Evolutionary conservation across 2,797 vertebrate species (phyloP).

Genomic region (Ptychadena robeensis): DNA sequence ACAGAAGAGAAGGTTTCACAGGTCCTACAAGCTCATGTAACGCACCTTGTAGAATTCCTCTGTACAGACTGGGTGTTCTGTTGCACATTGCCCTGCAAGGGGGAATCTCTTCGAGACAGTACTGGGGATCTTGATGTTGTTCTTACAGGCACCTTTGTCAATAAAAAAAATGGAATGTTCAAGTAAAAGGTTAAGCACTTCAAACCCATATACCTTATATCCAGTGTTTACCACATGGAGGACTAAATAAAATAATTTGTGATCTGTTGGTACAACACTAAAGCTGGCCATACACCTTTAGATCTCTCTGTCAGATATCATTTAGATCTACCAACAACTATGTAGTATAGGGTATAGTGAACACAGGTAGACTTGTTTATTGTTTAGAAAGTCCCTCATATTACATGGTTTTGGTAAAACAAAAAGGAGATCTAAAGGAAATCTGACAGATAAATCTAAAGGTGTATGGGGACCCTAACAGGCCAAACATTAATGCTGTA

Average conservation of each 20-base stretch:
- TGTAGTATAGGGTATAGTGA: no score
- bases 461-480: no score
- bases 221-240: no score
- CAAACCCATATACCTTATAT: not conserved
- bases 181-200: not conserved
- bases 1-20: not conserved
- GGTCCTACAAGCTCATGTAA: not conserved
- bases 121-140: slow-evolving; percentile 95
- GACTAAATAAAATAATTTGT: no score
- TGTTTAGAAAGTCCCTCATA: no score
- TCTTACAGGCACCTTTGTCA: slow-evolving; percentile 89
- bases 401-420: not conserved
- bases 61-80: slow-evolving; percentile 85
- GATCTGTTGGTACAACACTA: no score
- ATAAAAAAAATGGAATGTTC: slow-evolving; percentile 43
- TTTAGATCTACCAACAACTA: no score
- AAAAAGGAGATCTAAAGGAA: no score
- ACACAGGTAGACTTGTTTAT: no score
- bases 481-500: not conserved
- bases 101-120: slow-evolving; percentile 91
- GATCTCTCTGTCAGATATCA: no score
- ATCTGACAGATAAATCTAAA: no score
- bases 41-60: slow-evolving; percentile 86
- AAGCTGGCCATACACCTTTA: no score
- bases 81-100: slow-evolving; percentile 86